Percentiles rank a stretch among this genome's conserved stretches.
These are phyloP conservation scores for Cydia fagiglandana DNA, from an alignment of 1,140 invertebrate genomes.

Conservation along the genomic window DNA sequence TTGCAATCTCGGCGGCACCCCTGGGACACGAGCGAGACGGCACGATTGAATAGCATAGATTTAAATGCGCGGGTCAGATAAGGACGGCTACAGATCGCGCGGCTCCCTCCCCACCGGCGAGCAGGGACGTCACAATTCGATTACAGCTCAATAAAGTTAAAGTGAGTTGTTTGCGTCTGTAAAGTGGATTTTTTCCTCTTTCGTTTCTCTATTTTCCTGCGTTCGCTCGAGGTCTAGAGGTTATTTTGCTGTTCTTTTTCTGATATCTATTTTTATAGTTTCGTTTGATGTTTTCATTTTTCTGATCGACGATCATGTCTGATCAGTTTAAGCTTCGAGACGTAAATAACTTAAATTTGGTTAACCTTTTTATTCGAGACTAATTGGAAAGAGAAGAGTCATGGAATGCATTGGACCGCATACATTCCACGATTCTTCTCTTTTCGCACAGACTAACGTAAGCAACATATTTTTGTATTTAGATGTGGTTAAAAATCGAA, in stretches of 20 bases:
- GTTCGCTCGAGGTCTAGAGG: slow-evolving; percentile 38
- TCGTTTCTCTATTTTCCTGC: slow-evolving; percentile 62
- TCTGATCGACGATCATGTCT: slow-evolving; percentile 34
- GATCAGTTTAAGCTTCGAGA: not conserved
- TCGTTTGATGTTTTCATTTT: slow-evolving; percentile 19
- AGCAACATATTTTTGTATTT: not conserved
- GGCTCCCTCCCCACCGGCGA: slow-evolving; percentile 56
- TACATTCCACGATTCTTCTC: too few species aligned
- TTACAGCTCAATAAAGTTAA: slow-evolving; percentile 79
- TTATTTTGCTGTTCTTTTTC: slow-evolving; percentile 25
- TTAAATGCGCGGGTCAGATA: slow-evolving; percentile 77
- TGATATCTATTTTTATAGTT: slow-evolving; percentile 9
- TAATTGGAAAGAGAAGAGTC: too few species aligned
- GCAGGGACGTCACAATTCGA: slow-evolving; percentile 78
- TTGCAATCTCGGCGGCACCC: slow-evolving; percentile 77
- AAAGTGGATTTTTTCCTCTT: slow-evolving; percentile 76
- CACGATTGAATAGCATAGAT: slow-evolving; percentile 79
- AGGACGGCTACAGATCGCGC: slow-evolving; percentile 71
- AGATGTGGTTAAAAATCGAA: not conserved
- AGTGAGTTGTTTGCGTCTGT: slow-evolving; percentile 78
- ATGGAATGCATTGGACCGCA: too few species aligned
- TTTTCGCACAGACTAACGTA: too few species aligned
- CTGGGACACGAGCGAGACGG: slow-evolving; percentile 75
- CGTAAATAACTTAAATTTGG: not conserved
- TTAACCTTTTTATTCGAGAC: not conserved